phyloP scores from a whole-genome alignment of 2,797 vertebrate genomes.

The Staurois parvus region DNA sequence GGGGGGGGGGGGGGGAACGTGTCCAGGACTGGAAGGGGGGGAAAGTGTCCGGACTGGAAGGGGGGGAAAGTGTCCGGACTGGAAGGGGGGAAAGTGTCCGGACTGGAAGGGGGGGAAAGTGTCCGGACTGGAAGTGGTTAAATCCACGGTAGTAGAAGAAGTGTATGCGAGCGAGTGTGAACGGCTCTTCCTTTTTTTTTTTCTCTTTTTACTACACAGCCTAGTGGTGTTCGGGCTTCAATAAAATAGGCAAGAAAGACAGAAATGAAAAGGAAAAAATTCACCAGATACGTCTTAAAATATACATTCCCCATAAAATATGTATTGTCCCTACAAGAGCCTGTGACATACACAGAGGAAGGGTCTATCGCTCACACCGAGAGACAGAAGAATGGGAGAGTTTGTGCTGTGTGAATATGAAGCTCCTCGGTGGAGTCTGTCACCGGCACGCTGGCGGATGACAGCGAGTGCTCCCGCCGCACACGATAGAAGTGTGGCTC shows the following conservation, averaged over 20 bases:
- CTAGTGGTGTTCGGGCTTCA: background rate
- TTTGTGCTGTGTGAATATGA: background rate
- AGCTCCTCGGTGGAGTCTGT: background rate
- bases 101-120: too few species aligned
- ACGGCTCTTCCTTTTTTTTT: too few species aligned
- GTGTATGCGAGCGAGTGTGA: too few species aligned
- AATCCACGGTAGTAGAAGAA: too few species aligned
- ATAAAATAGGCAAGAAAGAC: background rate
- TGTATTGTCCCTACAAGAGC: slow-evolving; percentile 23
- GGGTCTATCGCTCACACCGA: background rate
- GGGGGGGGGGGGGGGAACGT: too few species aligned
- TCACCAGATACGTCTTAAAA: background rate
- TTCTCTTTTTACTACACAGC: too few species aligned
- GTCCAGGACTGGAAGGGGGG: too few species aligned
- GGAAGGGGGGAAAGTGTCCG: too few species aligned
- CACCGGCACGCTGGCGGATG: background rate
- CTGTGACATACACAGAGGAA: background rate
- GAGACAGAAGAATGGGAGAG: background rate
- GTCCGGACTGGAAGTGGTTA: too few species aligned
- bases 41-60: too few species aligned
- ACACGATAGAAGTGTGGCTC: slow-evolving; percentile 5
- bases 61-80: too few species aligned
- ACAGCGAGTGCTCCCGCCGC: background rate
- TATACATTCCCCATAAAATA: slow-evolving; percentile 16
- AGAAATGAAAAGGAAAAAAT: background rate